A percentile compares a stretch with the other conserved stretches of the same genome.
phyloP scores from a whole-genome alignment of 1,140 invertebrate genomes.

The Yoshiicerus persimilis region DNA sequence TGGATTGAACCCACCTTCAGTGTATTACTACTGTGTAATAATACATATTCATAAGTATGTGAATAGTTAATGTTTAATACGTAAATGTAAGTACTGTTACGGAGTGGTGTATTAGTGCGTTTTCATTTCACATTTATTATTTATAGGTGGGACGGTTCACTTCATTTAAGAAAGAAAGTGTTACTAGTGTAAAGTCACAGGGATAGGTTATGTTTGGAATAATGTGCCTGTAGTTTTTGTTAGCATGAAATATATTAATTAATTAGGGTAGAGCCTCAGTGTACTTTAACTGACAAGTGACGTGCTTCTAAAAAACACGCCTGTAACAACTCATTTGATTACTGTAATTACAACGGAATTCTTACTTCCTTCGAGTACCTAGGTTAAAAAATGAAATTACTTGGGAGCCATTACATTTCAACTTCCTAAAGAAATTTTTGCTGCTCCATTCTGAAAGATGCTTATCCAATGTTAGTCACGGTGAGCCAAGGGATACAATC shows the following conservation, averaged over 20 bases:
- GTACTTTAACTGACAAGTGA: background rate
- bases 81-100: no score
- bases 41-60: no score
- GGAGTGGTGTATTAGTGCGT: no score
- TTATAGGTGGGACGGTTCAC: background rate
- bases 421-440: background rate
- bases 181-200: background rate
- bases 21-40: no score
- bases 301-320: background rate
- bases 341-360: background rate
- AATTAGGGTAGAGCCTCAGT: background rate
- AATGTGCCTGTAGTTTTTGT: background rate
- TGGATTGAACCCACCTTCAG: no score
- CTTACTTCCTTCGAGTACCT: background rate
- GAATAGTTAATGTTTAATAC: no score
- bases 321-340: background rate
- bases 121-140: background rate
- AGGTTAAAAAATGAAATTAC: background rate
- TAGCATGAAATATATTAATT: background rate
- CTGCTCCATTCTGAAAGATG: background rate
- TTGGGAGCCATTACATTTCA: background rate
- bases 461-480: background rate
- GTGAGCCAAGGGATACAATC: background rate
- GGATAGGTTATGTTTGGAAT: background rate
- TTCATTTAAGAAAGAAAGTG: background rate